Base-by-base conservation (phyloP, 2,888 invertebrate species). In the Eristalis intricaria region DNA sequence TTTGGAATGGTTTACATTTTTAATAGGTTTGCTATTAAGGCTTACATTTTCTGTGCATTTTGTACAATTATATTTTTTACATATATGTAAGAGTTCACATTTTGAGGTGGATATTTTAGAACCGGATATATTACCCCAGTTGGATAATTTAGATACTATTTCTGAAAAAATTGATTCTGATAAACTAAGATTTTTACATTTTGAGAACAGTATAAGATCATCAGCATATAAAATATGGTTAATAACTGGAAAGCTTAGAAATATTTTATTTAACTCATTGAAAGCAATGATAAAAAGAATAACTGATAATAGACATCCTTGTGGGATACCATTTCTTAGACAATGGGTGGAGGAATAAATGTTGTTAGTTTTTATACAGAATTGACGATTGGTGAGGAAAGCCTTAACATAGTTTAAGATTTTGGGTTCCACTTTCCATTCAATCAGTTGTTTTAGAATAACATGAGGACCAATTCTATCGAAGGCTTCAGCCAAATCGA, bases 241-340 rank as follows among this genome's bases (percentile, higher is more conserved):
- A 10, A 79, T 0, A 15, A 71, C 19, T 1, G 61, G 70, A 7
- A 74, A 50, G 35, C 43, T 76, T 35, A 22, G 50, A 4, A 86
- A 78, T 22, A 83, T 85, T 19, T 23, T 50, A 10, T 60, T 66
- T 5, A 88, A 74, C 19, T 82, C 76, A 29, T 81, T 78, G 15
- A 88, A 84, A 29, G 80, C 83, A 13, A 80, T 78, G 1, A 64
- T 65, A 43, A 86, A 86, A 0, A 89, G 43, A 4, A 89, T 69
- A 26, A 89, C 84, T 0, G 85, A 86, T 11, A 81, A 23, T 15
- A 70, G 78, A 5, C 75, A 78, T 32, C 78, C 81, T 19, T 83
- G 76, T n/a, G 38, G 71, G 26, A 73, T 73, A 56, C 65, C 15
- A 10, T 64, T 74, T 76, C 50, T 23, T 50, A 69, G 26, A 15